Percentiles rank a stretch among this genome's conserved stretches.
Conservation (phyloP, 2,113 vertebrate genomes). For the Seriola aureovittata region DNA sequence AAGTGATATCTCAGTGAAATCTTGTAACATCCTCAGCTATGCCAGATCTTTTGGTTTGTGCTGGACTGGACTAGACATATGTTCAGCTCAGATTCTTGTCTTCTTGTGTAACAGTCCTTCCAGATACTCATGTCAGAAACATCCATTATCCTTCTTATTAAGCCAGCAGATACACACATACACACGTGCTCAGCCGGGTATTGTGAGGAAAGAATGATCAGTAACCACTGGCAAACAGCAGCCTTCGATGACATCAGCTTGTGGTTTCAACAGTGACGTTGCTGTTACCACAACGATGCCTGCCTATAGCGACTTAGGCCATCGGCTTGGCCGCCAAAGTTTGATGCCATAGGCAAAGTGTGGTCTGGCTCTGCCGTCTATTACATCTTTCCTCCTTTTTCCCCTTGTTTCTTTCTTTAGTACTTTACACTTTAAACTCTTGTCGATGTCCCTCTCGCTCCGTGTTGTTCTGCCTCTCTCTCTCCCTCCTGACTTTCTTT, state of each 20-base stretch:
- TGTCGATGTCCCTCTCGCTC: constrained; percentile 5
- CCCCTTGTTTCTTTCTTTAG: constrained; percentile 13
- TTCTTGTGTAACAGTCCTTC: neutral
- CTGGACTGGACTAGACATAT: neutral
- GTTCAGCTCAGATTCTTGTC: neutral
- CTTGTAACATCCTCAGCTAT: neutral
- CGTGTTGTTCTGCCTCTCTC: neutral
- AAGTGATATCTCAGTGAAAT: neutral
- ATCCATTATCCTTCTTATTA: neutral
- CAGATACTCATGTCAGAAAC: constrained; percentile 23
- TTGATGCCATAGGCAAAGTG: constrained; percentile 71
- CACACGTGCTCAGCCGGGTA: constrained; percentile 40
- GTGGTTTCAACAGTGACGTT: constrained; percentile 62
- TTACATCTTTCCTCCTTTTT: constrained; percentile 42
- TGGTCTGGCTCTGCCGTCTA: constrained; percentile 70
- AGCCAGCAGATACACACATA: constrained; percentile 6
- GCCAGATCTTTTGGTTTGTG: neutral
- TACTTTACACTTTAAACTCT: constrained; percentile 19
- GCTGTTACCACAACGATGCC: constrained; percentile 54
- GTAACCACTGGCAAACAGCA: constrained; percentile 59
- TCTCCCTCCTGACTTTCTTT: constrained; percentile 34
- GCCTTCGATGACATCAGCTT: constrained; percentile 64
- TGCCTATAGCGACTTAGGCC: constrained; percentile 22
- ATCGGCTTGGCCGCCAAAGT: constrained; percentile 62
- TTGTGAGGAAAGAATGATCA: constrained; percentile 52